Conservation (phyloP, 2,797 vertebrate species). For the Luscinia luscinia region DNA sequence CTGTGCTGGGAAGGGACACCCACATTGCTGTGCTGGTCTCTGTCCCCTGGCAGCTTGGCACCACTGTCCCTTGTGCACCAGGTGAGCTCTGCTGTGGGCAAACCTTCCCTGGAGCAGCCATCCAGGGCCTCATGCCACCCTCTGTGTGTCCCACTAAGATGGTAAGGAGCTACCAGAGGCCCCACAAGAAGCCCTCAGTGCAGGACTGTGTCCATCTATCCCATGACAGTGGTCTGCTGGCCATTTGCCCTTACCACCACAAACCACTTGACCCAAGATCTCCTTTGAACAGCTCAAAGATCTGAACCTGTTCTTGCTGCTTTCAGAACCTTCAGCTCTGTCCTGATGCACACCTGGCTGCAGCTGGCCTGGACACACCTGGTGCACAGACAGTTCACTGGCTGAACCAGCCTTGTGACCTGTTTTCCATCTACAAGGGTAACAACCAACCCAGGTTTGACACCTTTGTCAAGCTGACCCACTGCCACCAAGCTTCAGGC, state of each 20-base stretch:
- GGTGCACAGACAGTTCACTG: not conserved
- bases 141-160: not conserved
- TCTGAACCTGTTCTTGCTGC: not conserved
- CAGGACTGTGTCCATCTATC: not conserved
- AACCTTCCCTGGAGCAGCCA: not conserved
- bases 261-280: not conserved
- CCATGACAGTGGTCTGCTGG: not conserved
- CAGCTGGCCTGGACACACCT: not conserved
- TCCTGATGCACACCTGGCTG: not conserved
- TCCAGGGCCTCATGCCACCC: not conserved
- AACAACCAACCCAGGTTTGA: not conserved
- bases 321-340: not conserved
- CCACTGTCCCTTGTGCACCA: not conserved
- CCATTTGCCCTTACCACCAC: not conserved
- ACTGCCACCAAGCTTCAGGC: not conserved
- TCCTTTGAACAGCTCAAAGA: not conserved
- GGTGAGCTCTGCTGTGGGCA: not conserved
- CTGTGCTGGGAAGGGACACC: fast-evolving
- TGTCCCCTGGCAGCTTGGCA: not conserved
- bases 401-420: not conserved
- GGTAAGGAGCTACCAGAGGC: not conserved
- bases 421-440: not conserved
- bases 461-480: not conserved
- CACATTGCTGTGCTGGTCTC: not conserved
- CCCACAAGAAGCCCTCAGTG: not conserved